phyloP scores from a whole-genome alignment of 2,888 invertebrate genomes.

The Leistus spinibarbis region DNA sequence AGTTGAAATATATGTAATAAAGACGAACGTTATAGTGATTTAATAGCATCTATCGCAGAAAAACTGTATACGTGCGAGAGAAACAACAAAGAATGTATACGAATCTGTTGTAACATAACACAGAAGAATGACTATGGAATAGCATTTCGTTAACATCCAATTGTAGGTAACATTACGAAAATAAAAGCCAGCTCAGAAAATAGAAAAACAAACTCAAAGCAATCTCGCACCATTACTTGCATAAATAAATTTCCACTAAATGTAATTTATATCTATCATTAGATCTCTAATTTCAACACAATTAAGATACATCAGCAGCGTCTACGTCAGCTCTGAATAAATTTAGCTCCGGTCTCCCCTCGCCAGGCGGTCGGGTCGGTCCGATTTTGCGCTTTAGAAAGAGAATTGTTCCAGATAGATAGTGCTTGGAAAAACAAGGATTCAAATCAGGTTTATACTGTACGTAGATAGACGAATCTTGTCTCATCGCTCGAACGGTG shows the following conservation, averaged over 20 bases:
- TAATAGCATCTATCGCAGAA: no score
- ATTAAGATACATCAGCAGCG: conserved; percentile 8
- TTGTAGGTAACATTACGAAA: not conserved
- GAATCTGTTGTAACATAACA: no score
- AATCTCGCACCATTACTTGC: conserved; percentile 2
- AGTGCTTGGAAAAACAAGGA: not conserved
- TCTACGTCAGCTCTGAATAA: not conserved
- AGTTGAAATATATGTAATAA: no score
- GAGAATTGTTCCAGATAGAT: not conserved
- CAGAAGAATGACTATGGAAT: not conserved
- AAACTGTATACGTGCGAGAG: no score
- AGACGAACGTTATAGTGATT: no score
- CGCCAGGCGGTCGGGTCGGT: not conserved
- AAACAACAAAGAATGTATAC: no score
- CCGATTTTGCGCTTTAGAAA: not conserved
- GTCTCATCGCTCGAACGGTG: not conserved
- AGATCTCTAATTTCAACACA: conserved; percentile 6
- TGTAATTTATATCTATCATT: conserved; percentile 9
- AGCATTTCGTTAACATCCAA: not conserved
- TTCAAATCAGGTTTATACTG: conserved; percentile 3
- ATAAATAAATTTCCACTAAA: conserved; percentile 5
- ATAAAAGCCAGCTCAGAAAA: not conserved
- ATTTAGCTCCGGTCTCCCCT: not conserved
- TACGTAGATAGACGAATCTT: not conserved
- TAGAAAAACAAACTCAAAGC: not conserved